A percentile compares a stretch with the other conserved stretches of the same genome.
phyloP scores from a whole-genome alignment of 23 tunicate species.

The Phallusia fumigata region DNA sequence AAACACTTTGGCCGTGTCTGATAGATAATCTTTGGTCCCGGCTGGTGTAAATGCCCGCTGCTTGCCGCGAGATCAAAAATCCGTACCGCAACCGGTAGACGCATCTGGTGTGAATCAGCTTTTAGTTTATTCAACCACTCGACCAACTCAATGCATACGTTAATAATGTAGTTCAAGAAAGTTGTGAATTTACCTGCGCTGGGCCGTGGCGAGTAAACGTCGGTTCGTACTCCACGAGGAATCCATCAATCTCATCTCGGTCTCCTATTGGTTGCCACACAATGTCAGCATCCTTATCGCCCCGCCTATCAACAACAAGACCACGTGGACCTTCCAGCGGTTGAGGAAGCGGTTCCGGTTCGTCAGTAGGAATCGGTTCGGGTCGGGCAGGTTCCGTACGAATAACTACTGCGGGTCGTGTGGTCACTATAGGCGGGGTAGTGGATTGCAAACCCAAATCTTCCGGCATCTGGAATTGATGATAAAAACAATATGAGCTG shows the following conservation, averaged over 20 bases:
- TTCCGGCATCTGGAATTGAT: no score
- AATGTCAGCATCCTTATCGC: conserved; percentile 28
- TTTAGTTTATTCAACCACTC: no score
- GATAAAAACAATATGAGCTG: neutral
- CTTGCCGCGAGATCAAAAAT: no score
- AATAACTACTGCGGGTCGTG: neutral
- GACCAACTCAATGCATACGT: no score
- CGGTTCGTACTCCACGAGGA: conserved; percentile 39
- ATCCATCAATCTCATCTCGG: conserved; percentile 27
- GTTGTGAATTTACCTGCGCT: conserved; percentile 1
- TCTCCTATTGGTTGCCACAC: conserved; percentile 28
- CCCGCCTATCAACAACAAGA: neutral
- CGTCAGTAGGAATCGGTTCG: conserved; percentile 2
- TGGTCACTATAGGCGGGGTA: neutral
- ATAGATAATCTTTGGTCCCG: no score
- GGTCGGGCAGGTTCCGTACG: neutral
- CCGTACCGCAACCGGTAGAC: no score
- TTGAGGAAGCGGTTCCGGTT: conserved; percentile 12
- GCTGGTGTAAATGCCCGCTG: no score
- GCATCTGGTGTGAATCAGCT: no score
- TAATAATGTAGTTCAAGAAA: neutral
- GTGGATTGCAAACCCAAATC: no score
- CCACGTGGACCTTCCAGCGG: conserved; percentile 1
- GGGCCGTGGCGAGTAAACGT: conserved; percentile 41
- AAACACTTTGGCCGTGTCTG: no score